Conservation (phyloP, 2,113 vertebrate genomes). For the Pontoporia blainvillei region DNA sequence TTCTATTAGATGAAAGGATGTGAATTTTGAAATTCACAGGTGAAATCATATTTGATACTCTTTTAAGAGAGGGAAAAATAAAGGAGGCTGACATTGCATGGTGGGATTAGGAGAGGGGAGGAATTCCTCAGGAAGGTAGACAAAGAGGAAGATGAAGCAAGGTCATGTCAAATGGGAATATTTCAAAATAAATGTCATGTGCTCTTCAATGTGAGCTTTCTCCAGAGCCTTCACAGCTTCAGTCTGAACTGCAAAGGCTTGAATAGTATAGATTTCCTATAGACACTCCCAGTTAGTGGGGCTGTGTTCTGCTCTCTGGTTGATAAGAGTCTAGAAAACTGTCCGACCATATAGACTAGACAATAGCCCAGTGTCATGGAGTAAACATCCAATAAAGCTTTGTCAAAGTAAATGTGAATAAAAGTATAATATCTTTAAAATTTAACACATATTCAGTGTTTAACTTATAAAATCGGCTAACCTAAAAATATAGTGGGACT, state of each 20-base stretch:
- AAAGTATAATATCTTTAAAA: background rate
- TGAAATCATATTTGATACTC: background rate
- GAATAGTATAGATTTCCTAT: background rate
- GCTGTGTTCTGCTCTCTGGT: background rate
- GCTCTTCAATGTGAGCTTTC: background rate
- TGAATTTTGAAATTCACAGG: background rate
- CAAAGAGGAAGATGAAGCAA: background rate
- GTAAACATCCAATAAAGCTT: background rate
- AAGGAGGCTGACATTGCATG: background rate
- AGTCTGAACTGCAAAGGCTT: background rate
- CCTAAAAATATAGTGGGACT: background rate
- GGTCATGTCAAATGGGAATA: background rate
- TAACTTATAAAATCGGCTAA: background rate
- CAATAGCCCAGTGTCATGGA: background rate
- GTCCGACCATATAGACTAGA: background rate
- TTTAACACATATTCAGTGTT: background rate
- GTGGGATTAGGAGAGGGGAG: rapidly evolving
- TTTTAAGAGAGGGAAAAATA: background rate
- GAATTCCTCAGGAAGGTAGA: background rate
- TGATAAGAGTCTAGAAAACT: background rate
- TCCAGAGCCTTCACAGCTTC: background rate
- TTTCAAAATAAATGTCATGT: background rate
- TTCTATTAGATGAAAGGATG: background rate
- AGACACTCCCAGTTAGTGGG: background rate
- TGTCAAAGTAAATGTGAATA: background rate